phyloP scores from a whole-genome alignment of 2,888 invertebrate genomes.

The Eupeodes luniger region DNA sequence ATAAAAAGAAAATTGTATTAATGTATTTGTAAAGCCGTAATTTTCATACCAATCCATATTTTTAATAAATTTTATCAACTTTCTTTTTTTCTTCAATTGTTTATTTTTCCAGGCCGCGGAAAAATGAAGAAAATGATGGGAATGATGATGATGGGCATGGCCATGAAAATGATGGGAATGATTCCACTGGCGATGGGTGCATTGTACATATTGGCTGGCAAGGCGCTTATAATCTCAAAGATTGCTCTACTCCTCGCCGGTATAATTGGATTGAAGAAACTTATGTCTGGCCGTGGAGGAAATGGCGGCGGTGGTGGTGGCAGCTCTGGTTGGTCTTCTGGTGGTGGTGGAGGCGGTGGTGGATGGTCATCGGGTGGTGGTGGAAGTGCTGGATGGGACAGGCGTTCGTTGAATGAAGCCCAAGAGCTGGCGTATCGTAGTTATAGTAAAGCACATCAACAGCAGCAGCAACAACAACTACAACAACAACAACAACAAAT shows the following conservation, averaged over 20 bases:
- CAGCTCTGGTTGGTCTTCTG: conserved; percentile 85
- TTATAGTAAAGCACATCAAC: conserved; percentile 85
- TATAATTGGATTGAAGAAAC: conserved; percentile 92
- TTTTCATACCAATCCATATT: too few relatives aligned
- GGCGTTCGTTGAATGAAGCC: conserved; percentile 87
- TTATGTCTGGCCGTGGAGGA: conserved; percentile 88
- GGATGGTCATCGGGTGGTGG: conserved; percentile 84
- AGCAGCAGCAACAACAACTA: conserved; percentile 73
- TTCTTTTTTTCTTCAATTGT: conserved; percentile 55
- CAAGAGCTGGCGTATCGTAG: conserved; percentile 90
- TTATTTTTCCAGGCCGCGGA: conserved; percentile 87
- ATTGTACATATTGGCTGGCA: conserved; percentile 92
- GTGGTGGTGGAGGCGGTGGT: conserved; percentile 83
- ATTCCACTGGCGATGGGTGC: conserved; percentile 92
- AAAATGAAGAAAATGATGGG: conserved; percentile 96
- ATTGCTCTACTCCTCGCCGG: conserved; percentile 92
- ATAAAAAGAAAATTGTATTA: background rate
- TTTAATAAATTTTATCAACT: background rate
- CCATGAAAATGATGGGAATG: conserved; percentile 93
- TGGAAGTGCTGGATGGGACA: conserved; percentile 89
- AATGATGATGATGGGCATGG: conserved; percentile 95
- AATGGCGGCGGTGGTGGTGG: conserved; percentile 85
- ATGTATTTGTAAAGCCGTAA: background rate
- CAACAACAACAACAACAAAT: conserved; percentile 35
- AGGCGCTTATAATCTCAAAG: conserved; percentile 92